phyloP scores from a whole-genome alignment of 2,113 vertebrate species.

The Chlorodrepanis virens region DNA sequence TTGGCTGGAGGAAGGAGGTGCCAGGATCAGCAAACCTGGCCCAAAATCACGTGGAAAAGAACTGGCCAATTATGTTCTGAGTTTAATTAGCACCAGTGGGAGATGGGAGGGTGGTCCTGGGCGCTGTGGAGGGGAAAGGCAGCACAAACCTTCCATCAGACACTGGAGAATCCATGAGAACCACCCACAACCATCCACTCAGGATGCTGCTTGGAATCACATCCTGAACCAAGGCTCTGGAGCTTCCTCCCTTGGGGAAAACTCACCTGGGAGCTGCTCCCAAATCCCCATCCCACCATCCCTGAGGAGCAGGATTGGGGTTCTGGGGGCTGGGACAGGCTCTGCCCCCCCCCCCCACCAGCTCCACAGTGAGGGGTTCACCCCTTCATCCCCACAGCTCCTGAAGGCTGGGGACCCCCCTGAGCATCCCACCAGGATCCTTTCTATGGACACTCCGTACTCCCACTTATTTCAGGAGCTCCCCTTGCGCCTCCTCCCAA shows the following conservation, averaged over 20 bases:
- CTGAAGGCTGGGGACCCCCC: neutral
- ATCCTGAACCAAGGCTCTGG: fast-evolving
- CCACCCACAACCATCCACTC: neutral
- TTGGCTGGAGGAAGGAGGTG: neutral
- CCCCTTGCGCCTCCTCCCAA: fast-evolving
- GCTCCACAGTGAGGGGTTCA: fast-evolving
- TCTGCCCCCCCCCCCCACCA: neutral
- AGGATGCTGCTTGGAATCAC: fast-evolving
- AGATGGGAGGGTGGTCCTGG: neutral
- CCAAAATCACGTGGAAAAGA: neutral
- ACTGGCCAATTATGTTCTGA: neutral
- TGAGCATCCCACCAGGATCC: neutral
- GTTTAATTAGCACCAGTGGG: neutral
- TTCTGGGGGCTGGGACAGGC: neutral
- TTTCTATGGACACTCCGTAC: fast-evolving
- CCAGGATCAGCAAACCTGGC: neutral
- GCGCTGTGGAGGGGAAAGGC: neutral
- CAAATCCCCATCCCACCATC: neutral
- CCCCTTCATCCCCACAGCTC: neutral
- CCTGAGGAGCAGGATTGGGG: neutral
- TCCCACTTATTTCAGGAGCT: neutral
- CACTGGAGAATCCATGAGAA: neutral
- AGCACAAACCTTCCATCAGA: neutral
- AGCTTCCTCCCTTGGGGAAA: neutral
- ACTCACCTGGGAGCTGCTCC: neutral